Percentiles rank a stretch among this genome's conserved stretches.
These are phyloP conservation scores for Ceratosolen fusciceps DNA, from an alignment of 1,140 invertebrate genomes.

Conservation along the genomic window DNA sequence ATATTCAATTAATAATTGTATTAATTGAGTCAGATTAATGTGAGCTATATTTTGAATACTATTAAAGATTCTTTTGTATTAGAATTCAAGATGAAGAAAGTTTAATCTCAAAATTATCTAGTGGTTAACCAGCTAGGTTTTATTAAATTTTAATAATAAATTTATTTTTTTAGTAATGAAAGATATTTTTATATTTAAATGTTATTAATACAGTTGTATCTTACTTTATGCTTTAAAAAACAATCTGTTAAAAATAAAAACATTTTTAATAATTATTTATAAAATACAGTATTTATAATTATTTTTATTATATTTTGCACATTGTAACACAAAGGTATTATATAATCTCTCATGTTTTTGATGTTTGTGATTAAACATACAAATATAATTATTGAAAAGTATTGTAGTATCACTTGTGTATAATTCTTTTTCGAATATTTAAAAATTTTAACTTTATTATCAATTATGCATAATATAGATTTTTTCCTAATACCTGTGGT, in stretches of 20 bases:
- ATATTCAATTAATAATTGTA: not conserved
- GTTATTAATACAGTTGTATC: no score
- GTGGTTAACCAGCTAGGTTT: not conserved
- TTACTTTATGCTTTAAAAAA: no score
- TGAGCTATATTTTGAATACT: not conserved
- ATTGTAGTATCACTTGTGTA: constrained; percentile 12
- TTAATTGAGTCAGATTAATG: not conserved
- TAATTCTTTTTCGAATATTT: not conserved
- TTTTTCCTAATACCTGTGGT: not conserved
- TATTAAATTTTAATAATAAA: not conserved
- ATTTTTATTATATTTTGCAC: constrained; percentile 6
- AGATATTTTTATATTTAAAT: no score
- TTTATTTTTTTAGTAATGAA: no score
- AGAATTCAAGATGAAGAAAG: not conserved
- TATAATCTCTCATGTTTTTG: constrained; percentile 15
- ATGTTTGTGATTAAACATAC: constrained; percentile 9
- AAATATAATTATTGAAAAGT: not conserved
- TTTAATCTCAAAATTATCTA: not conserved
- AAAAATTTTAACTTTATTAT: constrained; percentile 12
- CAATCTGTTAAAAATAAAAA: not conserved
- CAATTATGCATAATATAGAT: constrained; percentile 3
- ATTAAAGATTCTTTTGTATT: not conserved
- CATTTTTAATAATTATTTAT: constrained; percentile 21
- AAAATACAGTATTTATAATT: constrained; percentile 13
- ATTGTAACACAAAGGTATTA: not conserved